Evolutionary conservation across 2,797 vertebrate genomes (phyloP).

Genomic region (Tragopan temminckii): DNA sequence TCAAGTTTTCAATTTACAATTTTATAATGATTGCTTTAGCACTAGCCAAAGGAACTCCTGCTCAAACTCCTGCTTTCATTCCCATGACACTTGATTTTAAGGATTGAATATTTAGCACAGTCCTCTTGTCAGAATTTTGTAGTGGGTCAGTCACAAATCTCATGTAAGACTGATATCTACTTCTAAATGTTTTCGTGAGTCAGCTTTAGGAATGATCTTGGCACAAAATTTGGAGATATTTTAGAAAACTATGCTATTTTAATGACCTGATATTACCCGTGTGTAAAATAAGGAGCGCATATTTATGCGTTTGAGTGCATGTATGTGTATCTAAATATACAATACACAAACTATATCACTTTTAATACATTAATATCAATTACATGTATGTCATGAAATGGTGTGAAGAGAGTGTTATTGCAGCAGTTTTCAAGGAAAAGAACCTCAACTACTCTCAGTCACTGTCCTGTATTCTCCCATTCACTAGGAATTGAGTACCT

Average conservation of each 20-base stretch:
- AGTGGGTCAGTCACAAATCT: not conserved
- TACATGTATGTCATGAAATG: not conserved
- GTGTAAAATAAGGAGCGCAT: not conserved
- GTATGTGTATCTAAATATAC: not conserved
- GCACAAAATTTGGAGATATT: not conserved
- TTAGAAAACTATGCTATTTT: not conserved
- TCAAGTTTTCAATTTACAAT: conserved; percentile 7
- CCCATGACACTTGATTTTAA: not conserved
- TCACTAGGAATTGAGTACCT: not conserved
- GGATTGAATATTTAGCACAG: not conserved
- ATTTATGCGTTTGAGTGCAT: not conserved
- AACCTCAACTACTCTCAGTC: not conserved
- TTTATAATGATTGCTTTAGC: not conserved
- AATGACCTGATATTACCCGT: not conserved
- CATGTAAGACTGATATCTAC: not conserved
- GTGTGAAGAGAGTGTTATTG: not conserved
- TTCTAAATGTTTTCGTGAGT: not conserved
- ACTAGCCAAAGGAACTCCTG: not conserved
- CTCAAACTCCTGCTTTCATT: not conserved
- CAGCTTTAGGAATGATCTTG: not conserved
- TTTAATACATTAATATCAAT: not conserved
- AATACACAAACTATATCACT: not conserved
- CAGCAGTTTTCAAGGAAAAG: not conserved
- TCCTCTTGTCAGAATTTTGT: not conserved
- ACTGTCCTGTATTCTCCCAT: not conserved